Percentiles rank a stretch among this genome's conserved stretches.
phyloP scores from a whole-genome alignment of 2,797 vertebrate genomes.

The Decapterus maruadsi region DNA sequence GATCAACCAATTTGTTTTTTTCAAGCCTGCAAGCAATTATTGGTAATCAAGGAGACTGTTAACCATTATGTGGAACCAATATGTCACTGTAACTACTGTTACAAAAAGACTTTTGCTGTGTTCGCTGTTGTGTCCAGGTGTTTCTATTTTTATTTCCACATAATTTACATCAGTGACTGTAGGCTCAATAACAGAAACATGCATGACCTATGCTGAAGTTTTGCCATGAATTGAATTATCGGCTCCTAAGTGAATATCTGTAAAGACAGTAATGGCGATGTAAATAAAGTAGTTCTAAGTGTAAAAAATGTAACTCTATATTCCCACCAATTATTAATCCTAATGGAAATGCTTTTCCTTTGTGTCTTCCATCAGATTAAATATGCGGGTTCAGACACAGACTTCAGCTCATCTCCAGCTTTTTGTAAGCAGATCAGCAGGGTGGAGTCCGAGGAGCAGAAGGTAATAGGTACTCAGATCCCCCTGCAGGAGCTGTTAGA shows the following conservation, averaged over 20 bases:
- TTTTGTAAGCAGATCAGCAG: conserved; percentile 89
- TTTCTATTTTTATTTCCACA: too few species aligned
- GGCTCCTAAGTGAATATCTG: too few species aligned
- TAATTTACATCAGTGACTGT: too few species aligned
- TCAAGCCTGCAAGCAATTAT: too few species aligned
- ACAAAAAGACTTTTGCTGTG: too few species aligned
- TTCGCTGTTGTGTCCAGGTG: too few species aligned
- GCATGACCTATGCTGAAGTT: not conserved
- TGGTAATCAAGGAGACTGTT: too few species aligned
- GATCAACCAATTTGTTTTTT: not conserved
- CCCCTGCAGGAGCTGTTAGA: conserved; percentile 90
- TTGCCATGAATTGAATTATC: not conserved
- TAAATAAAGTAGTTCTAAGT: not conserved
- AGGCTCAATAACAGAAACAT: too few species aligned
- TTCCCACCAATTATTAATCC: conserved; percentile 1
- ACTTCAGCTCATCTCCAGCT: conserved; percentile 85
- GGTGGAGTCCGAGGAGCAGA: conserved; percentile 91
- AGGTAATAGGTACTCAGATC: conserved; percentile 85
- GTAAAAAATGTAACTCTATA: not conserved
- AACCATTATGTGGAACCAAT: too few species aligned
- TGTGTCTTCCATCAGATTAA: conserved; percentile 87
- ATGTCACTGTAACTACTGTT: too few species aligned
- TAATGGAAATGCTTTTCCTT: not conserved
- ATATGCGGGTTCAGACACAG: conserved; percentile 91
- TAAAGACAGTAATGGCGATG: not conserved